Evolutionary conservation across 2,113 vertebrate genomes (phyloP), one percentile per base, ranked within the genome.

Genomic region (Cercopithecus mona): DNA sequence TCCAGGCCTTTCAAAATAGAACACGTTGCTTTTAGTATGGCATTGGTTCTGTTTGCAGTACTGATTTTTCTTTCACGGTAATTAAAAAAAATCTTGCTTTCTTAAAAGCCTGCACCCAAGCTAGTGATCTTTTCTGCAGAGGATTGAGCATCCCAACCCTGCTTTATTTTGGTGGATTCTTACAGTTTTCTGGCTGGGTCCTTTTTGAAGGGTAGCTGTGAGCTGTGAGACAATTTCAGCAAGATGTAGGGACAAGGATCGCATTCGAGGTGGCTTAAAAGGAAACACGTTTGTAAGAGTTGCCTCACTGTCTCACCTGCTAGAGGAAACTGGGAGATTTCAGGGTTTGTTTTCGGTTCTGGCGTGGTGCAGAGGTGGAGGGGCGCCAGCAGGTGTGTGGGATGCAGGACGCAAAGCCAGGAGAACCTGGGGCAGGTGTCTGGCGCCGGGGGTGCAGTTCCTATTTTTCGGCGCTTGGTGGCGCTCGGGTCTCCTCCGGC

Each of bases 381-480:
- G 55, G 83, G 43, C 40, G 87, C 88, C 84, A 88, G 97, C 93
- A 96, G 88, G 92, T 97, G 90, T 96, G 94, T 96, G 79, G 79
- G 75, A 78, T 78, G 64, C 82, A 2, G 70, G 80, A 96, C n/a
- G 0, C 78, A 25, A 79, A 79, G 75, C 25, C 78, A 4, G 70
- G 61, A 66, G 61, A 96, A 96, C 82, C 59, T 92, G 94, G 61
- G 70, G 97, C 97, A 97, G 97, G 97, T 98, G 97, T 95, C 82
- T 90, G 81, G 59, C 4, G 35, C 94, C 16, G 2, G 55, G 88
- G 35, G 7, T 81, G 97, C 80, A 93, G 92, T 84, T 96, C 3
- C 59, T 2, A 14, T 6, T 40, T 84, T 89, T 0, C 0, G 76
- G 27, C 96, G 87, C 95, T 92, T 50, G 95, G 95, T 92, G 97